Evolutionary conservation across 2,888 invertebrate genomes (phyloP), one percentile per base, ranked within the genome.

Genomic region (Ectobius pallidus): DNA sequence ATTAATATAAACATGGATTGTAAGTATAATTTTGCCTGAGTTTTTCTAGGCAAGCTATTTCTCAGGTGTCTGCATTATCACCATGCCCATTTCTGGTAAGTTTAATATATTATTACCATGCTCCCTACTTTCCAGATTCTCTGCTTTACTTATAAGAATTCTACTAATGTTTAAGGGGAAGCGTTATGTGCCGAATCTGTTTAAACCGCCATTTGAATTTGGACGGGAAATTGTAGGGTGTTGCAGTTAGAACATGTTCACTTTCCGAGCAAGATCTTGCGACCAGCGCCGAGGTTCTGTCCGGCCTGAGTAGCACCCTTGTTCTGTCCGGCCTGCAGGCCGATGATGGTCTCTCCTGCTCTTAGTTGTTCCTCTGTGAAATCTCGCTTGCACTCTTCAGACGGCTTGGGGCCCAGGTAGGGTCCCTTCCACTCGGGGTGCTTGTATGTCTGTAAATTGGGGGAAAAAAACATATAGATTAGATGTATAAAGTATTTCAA

Each of bases 251-350:
- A 76, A 75, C 76, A 71, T 80, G 80, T 34, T 73, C 71, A 95
- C 90, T 96, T 95, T 88, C 94, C 94, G 82, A 95, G 87, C 81
- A 96, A 88, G 85, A 95, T 95, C 84, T 95, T 95, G 82, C 95
- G 92, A 79, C 92, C 90, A 77, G 95, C 95, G 76, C 97, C 97
- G 74, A 96, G 87, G 84, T 93, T 97, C 83, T 90, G 90, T 32
- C 97, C 97, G 32, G 95, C 91, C 85, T 97, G 97, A 75, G 93
- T 92, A 79, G 97, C 97, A 55, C 97, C 97, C 85, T 97, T 96
- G 91, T 98, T 98, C 83, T 91, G 92, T 74, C 98, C 98, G 78
- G 96, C 96, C 84, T 98, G 97, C 69, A 98, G 92, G 80, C 97
- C 96, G 80, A 98, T 93, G 80, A 96, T 87, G 77, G 91, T 89